Conservation (phyloP, 2,113 vertebrate genomes). For the Noturus placidus region DNA sequence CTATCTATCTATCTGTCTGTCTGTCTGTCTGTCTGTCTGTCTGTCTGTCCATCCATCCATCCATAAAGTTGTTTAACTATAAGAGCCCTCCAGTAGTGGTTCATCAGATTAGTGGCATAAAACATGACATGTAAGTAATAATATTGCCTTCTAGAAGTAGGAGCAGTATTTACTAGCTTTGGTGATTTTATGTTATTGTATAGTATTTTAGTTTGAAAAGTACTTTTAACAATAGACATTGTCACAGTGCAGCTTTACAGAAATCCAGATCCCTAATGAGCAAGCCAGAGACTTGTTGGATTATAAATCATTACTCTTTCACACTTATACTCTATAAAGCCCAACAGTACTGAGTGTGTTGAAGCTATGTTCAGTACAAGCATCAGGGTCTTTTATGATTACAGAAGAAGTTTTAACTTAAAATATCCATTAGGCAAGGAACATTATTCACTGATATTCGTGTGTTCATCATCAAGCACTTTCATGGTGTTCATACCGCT, state of each 20-base stretch:
- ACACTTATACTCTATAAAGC: not conserved
- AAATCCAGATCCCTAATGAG: not conserved
- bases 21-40: no score
- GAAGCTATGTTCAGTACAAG: not conserved
- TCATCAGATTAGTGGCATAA: slow-evolving; percentile 18
- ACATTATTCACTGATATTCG: not conserved
- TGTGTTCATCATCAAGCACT: slow-evolving; percentile 5
- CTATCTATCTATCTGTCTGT: no score
- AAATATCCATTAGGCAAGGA: not conserved
- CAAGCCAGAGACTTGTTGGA: not conserved
- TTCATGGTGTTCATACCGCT: not conserved
- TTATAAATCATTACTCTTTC: not conserved
- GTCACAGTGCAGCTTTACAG: not conserved
- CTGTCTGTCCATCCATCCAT: no score
- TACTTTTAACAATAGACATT: not conserved
- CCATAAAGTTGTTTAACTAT: slow-evolving; percentile 17
- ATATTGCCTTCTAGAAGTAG: not conserved
- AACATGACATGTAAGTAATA: slow-evolving; percentile 2
- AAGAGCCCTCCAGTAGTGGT: not conserved
- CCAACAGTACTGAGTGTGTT: not conserved
- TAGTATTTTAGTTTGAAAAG: not conserved
- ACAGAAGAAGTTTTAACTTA: not conserved
- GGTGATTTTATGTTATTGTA: not conserved
- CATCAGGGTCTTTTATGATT: not conserved
- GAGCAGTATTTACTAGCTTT: not conserved